Evolutionary conservation across 2,888 invertebrate genomes (phyloP).

Genomic region (Syritta pipiens): DNA sequence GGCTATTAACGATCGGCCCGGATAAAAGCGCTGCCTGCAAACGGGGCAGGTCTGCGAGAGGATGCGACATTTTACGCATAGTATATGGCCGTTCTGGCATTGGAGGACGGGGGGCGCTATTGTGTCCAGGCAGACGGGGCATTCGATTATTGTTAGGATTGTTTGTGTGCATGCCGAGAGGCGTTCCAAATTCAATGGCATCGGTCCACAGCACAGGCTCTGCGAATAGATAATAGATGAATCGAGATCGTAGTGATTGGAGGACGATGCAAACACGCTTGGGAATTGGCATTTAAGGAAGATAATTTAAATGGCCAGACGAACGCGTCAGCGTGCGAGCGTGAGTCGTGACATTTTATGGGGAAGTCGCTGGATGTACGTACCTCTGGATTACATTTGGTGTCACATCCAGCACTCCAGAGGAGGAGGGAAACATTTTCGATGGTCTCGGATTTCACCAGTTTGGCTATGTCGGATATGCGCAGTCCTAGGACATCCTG

Average conservation of each 20-base stretch:
- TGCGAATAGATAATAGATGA: slow-evolving; percentile 64
- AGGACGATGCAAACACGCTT: slow-evolving; percentile 5
- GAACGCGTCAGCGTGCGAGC: too few species aligned
- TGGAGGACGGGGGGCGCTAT: slow-evolving; percentile 83
- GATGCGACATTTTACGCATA: slow-evolving; percentile 82
- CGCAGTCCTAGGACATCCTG: slow-evolving; percentile 81
- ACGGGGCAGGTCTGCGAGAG: slow-evolving; percentile 83
- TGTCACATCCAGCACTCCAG: slow-evolving; percentile 80
- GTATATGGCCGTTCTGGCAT: slow-evolving; percentile 84
- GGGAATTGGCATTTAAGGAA: slow-evolving; percentile 7
- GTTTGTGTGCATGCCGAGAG: slow-evolving; percentile 80
- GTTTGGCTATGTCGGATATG: slow-evolving; percentile 81
- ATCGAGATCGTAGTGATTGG: slow-evolving; percentile 46
- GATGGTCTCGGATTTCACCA: slow-evolving; percentile 78
- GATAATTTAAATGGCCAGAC: neutral
- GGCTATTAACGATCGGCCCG: slow-evolving; percentile 81
- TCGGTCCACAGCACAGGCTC: slow-evolving; percentile 81
- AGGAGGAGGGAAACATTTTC: slow-evolving; percentile 79
- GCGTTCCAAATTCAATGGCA: slow-evolving; percentile 81
- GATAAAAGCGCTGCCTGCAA: slow-evolving; percentile 81
- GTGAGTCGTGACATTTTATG: slow-evolving; percentile 13
- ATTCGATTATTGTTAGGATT: slow-evolving; percentile 82
- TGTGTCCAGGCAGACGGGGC: slow-evolving; percentile 84
- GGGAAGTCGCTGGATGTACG: slow-evolving; percentile 8
- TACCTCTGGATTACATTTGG: slow-evolving; percentile 80